Base-by-base conservation (phyloP, 2,113 vertebrate genomes). In the Menura novaehollandiae region DNA sequence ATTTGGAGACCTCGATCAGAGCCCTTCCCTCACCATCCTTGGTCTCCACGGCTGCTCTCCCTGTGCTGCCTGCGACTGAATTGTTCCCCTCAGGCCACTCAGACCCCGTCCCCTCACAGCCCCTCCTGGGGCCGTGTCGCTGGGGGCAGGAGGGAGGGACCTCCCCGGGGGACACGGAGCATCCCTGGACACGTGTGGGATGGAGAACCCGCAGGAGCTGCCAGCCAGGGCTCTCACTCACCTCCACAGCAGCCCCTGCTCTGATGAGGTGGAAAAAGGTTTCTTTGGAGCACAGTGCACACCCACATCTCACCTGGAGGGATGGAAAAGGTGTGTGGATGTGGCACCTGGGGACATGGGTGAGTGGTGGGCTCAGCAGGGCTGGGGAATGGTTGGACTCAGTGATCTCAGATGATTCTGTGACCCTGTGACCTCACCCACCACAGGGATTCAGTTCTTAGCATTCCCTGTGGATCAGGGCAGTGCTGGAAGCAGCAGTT, bases 11-110 rank as follows among this genome's bases (percentile, higher is more conserved):
- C 84, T 53, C 16, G 1, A 27, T 10, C 66, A 11, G 41, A 91
- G 49, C 16, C 11, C 47, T 85, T 53, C 88, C 72, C 19, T 53
- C 3, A 0, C 67, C 7, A 68, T 80, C 53, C 49, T 53, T 17
- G 46, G 13, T 46, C 82, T 44, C 85, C 63, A 17, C 15, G 3
- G 0, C 73, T 68, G 75, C 52, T 76, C 27, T 23, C 10, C 4
- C 23, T 0, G 0, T 3, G 14, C 59, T 80, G 30, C 3, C 21
- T 28, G 52, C 3, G 6, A 19, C 43, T 1, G 0, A 52, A 18
- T 5, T 1, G 3, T 26, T 66, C n/a, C 35, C 26, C 51, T 8
- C 8, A 12, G 43, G 21, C 22, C 35, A 14, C 46, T 49, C 62
- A 17, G 27, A 5, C 0, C 1, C 13, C 1, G 0, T 22, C 32